Percentiles rank a stretch among this genome's conserved stretches.
Conservation (phyloP, 1,140 invertebrate genomes). For the Thalassaphorura encarpata region DNA sequence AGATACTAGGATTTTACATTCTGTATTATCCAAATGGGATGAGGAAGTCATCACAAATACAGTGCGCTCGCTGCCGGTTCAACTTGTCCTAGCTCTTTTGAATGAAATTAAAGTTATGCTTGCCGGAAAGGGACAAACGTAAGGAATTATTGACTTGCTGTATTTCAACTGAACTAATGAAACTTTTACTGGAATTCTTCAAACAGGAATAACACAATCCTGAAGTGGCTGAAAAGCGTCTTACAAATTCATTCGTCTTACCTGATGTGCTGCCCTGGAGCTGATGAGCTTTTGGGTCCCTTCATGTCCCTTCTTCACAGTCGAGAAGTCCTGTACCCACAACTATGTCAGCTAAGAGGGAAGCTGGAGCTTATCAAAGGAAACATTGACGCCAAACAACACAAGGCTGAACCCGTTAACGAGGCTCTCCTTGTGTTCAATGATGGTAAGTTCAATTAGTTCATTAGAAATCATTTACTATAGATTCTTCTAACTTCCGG, state of each 20-base stretch:
- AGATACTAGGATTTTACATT: constrained; percentile 51
- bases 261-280: constrained; percentile 47
- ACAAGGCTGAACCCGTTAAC: constrained; percentile 27
- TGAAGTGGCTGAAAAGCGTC: constrained; percentile 50
- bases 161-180: too few relatives aligned
- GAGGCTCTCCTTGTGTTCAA: constrained; percentile 31
- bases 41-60: constrained; percentile 50
- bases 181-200: constrained; percentile 20
- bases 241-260: constrained; percentile 51
- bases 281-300: constrained; percentile 45
- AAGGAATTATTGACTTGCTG: constrained; percentile 34
- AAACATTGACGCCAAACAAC: constrained; percentile 29
- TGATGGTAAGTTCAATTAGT: constrained; percentile 26
- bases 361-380: constrained; percentile 41
- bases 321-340: constrained; percentile 44
- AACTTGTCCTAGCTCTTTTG: constrained; percentile 49
- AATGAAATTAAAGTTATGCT: constrained; percentile 50
- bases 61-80: constrained; percentile 49
- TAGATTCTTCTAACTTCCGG: not conserved
- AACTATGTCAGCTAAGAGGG: constrained; percentile 46
- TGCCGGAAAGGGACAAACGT: constrained; percentile 50
- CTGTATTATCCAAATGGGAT: constrained; percentile 47
- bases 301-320: constrained; percentile 50
- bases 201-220: constrained; percentile 47
- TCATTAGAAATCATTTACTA: not conserved